A percentile compares a stretch with the other conserved stretches of the same genome.
These are phyloP conservation scores for Psilopogon haemacephalus DNA, from an alignment of 2,113 vertebrate genomes.

Conservation along the genomic window DNA sequence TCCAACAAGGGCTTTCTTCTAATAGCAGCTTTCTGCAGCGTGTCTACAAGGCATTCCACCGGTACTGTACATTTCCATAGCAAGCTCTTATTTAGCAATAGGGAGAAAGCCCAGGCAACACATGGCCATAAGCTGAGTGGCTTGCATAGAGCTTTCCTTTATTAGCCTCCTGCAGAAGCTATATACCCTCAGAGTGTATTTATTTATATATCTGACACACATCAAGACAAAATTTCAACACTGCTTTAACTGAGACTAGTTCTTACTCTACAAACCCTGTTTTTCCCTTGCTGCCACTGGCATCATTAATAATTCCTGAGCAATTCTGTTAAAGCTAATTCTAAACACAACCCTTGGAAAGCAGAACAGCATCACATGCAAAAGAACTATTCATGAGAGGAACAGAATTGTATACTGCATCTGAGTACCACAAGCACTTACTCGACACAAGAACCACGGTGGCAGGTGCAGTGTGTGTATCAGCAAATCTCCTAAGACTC, in stretches of 20 bases:
- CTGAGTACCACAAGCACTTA: constrained; percentile 66
- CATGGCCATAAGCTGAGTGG: not conserved
- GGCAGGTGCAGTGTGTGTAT: constrained; percentile 93
- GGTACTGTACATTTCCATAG: not conserved
- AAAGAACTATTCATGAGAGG: not conserved
- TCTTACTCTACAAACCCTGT: not conserved
- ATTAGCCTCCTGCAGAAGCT: not conserved
- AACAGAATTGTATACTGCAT: not conserved
- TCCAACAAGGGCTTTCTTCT: not conserved
- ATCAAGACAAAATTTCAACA: not conserved
- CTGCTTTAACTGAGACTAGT: not conserved
- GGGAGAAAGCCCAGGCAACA: not conserved
- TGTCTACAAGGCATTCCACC: not conserved
- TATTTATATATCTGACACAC: not conserved
- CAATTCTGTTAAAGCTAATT: not conserved
- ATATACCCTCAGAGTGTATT: not conserved
- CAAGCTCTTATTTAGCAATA: not conserved
- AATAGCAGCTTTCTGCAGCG: not conserved
- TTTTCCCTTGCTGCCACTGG: not conserved
- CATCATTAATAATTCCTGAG: not conserved
- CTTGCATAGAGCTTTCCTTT: not conserved
- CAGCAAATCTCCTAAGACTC: constrained; percentile 93
- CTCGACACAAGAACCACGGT: constrained; percentile 96
- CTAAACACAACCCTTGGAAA: not conserved
- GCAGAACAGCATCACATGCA: rapidly evolving